Conservation (phyloP, 2,888 invertebrate species). For the Galeopsomyia nigrocyanea region DNA sequence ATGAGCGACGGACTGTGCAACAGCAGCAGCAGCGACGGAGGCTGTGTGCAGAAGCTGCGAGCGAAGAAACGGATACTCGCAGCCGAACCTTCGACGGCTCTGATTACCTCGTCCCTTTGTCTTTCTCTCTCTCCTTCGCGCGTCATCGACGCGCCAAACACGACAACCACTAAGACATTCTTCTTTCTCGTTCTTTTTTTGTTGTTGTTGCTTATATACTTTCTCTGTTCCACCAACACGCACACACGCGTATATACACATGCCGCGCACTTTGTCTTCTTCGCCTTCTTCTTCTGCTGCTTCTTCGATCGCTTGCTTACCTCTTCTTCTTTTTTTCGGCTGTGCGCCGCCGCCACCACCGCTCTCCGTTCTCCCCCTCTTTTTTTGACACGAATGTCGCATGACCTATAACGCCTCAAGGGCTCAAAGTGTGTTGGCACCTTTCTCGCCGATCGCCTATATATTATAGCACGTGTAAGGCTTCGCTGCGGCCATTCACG, state of each 20-base stretch:
- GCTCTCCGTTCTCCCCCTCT: neutral
- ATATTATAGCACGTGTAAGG: too few relatives aligned
- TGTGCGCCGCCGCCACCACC: neutral
- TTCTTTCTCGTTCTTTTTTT: conserved; percentile 19
- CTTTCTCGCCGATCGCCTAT: neutral
- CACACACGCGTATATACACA: neutral
- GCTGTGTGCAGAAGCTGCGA: conserved; percentile 48
- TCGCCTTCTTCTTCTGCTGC: conserved; percentile 3
- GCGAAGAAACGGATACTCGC: neutral
- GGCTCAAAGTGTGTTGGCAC: conserved; percentile 16
- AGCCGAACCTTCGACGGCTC: conserved; percentile 41
- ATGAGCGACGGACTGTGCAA: conserved; percentile 39
- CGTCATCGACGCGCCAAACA: conserved; percentile 19
- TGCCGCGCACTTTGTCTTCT: conserved; percentile 14
- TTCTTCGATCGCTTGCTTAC: too few relatives aligned
- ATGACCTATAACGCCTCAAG: conserved; percentile 32
- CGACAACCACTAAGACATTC: neutral
- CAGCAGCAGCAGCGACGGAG: conserved; percentile 45
- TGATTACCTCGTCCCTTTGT: conserved; percentile 48
- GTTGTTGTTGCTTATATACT: neutral
- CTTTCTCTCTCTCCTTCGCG: conserved; percentile 16
- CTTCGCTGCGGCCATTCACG: too few relatives aligned
- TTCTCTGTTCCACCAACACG: neutral
- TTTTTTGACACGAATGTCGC: conserved; percentile 41
- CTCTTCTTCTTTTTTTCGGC: conserved; percentile 24